These are phyloP conservation scores for Disparrhopalites patrizii DNA, from an alignment of 2,888 invertebrate species.

Conservation along the genomic window DNA sequence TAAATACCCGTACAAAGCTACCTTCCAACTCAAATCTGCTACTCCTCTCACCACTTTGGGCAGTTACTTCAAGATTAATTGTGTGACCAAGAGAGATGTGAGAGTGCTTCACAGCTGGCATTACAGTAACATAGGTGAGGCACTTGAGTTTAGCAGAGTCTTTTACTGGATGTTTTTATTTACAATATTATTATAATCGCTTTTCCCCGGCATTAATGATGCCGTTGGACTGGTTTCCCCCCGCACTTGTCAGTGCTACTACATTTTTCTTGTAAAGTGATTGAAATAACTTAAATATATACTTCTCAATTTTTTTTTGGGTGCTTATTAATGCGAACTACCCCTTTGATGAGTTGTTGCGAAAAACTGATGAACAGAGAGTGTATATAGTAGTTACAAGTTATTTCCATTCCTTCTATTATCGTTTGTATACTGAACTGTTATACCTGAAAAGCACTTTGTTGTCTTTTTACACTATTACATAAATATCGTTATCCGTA, in stretches of 20 bases:
- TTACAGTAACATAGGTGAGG: constrained; percentile 38
- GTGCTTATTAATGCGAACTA: too few species aligned
- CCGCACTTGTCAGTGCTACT: too few species aligned
- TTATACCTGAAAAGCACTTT: too few species aligned
- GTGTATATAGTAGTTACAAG: too few species aligned
- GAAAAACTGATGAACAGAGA: too few species aligned
- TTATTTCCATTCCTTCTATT: neutral
- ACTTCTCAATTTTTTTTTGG: too few species aligned
- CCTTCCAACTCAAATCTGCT: constrained; percentile 34
- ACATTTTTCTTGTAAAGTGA: too few species aligned
- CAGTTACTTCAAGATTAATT: constrained; percentile 46
- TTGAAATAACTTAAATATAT: too few species aligned
- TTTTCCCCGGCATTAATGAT: constrained; percentile 13
- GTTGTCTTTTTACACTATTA: too few species aligned
- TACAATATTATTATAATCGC: neutral
- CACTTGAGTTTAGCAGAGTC: neutral
- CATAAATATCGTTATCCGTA: too few species aligned
- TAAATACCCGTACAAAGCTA: constrained; percentile 40
- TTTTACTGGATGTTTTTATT: neutral
- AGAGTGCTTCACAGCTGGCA: constrained; percentile 45
- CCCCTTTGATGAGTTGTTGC: too few species aligned
- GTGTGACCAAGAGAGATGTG: constrained; percentile 32
- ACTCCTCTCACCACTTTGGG: constrained; percentile 39
- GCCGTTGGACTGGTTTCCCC: constrained; percentile 18
- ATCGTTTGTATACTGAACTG: neutral